Evolutionary conservation across 2,797 vertebrate species (phyloP), one percentile per base, ranked within the genome.

Genomic region (Sciurus carolinensis): DNA sequence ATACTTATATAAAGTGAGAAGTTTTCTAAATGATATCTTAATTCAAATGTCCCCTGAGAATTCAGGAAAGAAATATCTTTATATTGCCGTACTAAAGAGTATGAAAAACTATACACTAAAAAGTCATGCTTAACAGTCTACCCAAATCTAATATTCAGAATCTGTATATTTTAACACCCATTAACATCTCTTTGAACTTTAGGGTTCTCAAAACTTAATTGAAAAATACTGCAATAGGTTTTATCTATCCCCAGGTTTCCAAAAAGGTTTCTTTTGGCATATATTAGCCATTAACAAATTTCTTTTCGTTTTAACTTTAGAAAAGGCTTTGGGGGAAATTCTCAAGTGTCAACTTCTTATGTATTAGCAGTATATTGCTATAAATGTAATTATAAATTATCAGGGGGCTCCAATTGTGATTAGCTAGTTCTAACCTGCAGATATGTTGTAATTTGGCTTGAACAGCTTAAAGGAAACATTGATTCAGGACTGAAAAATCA

Each of bases 401-500:
- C 17, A 30, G 3, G 81, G 14, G 79, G 2, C 8, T 86, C 39
- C 87, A 77, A 59, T 36, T 83, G 5, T 95, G n/a, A 69, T 44
- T 52, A 52, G 18, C 13, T 15, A 42, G 36, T 73, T 88, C 5
- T 33, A 89, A 52, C 24, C 4, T 82, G n/a, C 12, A 64, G 7
- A 39, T 14, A 20, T 28, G 2, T 92, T 80, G 62, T 1, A 82
- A 18, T 79, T 84, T 85, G 42, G 13, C 36, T 67, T 77, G 44
- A 94, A 15, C 10, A 26, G 33, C 17, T 75, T 83, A 24, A 72
- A 73, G 87, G 33, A 92, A 92, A 76, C 10, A 87, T 15, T 64
- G 67, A 90, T 36, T 86, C 9, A 84, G 81, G 76, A 90, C 42
- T 80, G 39, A 95, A 93, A 92, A 30, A 20, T 75, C 39, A 91